Base-by-base conservation (phyloP, 2,113 vertebrate genomes). In the Centropristis striata region DNA sequence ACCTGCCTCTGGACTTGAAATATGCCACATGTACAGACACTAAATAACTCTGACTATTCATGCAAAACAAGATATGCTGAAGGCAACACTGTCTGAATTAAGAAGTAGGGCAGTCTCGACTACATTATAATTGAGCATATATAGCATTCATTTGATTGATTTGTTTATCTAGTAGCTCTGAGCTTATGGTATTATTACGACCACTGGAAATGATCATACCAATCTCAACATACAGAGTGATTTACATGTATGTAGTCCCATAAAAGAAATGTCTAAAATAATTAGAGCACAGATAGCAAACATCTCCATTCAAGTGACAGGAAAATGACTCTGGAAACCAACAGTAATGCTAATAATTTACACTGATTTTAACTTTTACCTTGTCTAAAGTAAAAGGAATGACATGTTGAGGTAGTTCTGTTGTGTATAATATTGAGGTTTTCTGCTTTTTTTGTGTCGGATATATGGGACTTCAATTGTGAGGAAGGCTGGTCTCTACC, bases 31-130 rank as follows among this genome's bases (percentile, higher is more conserved):
- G 68, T 57, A 46, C 64, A 72, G 60, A 68, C 59, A 49, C 81
- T 83, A 86, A 90, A 91, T 91, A 76, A 90, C 58, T 84, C 60
- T 68, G 84, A 88, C 87, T 76, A 69, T 60, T 79, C 82, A 55
- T 76, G 86, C 72, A 84, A 83, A 82, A 69, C 78, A 68, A 82
- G 86, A 81, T 75, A 75, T 63, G 71, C 83, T 88, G 32, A 72
- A 72, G 74, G 84, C 68, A 61, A 59, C 44, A 20, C 58, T 49
- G 78, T 84, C 63, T 73, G 79, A 76, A 82, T 74, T 83, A 58
- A 72, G 65, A 80, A 77, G 49, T 69, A 71, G 50, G 66, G 59
- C 65, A 55, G 49, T 28, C 25, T 63, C 4, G 12, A 54, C 39
- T 71, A 44, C 49, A 23, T 36, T 66, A 70, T 49, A 69, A 79